Base-by-base conservation (phyloP, 2,113 vertebrate species). In the Melanerpes formicivorus region DNA sequence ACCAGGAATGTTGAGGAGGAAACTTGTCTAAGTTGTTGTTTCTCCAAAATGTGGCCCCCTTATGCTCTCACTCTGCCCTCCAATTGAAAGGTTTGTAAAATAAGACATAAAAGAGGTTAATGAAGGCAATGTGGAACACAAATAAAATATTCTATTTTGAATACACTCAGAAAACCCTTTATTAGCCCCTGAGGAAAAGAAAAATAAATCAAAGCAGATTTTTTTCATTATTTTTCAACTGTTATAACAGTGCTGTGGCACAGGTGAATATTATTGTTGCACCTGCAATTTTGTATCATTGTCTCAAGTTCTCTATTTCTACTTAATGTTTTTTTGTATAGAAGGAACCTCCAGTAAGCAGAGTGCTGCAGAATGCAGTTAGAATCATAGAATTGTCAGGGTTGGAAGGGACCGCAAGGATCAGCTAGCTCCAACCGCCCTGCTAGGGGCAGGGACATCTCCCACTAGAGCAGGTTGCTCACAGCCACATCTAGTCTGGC, bases 71-170 rank as follows among this genome's bases (percentile, higher is more conserved):
- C 10, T 12, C 22, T 8, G 10, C 46, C 59, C 52, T 93, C 76
- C 58, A 88, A 22, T 80, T 90, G 90, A 90, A 90, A 81, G 26
- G n/a, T 66, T 67, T 90, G 79, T 84, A 85, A 90, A 88, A 48
- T 9, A 78, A 63, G 71, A 84, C 87, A 88, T 69, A 74, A 94
- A 44, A 75, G 27, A 55, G 2, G 30, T 34, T 88, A 93, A 95
- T 66, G 60, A 76, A 77, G 42, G 22, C 21, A 90, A 63, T 44
- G 81, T 48, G 29, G 50, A 81, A 77, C 46, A 87, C 73, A 59
- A 66, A 78, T 73, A 60, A 32, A 56, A 80, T 6, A 40, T 52
- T 60, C 5, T 50, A 64, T 95, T 76, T 76, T 85, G 5, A 82
- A 80, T 70, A 71, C 70, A 30, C 42, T 52, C 64, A 77, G 32